Evolutionary conservation across 2,888 invertebrate species (phyloP).

Genomic region (Watsonalla binaria): DNA sequence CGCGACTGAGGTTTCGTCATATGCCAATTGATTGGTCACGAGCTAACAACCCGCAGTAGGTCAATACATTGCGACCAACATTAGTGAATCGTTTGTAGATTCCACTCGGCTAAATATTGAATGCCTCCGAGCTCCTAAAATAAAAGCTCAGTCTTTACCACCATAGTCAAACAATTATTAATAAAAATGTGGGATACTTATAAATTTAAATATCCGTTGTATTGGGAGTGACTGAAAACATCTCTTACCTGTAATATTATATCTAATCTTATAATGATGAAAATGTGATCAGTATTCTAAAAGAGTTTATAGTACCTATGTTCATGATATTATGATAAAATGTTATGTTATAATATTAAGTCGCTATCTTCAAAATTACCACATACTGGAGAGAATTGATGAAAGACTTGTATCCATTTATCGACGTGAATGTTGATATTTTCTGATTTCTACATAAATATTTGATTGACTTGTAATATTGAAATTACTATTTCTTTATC

Average conservation of each 20-base stretch:
- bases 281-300: constrained; percentile 45
- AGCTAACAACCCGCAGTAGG: constrained; percentile 54
- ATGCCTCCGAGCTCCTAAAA: constrained; percentile 19
- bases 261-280: constrained; percentile 3
- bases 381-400: constrained; percentile 53
- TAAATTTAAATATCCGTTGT: constrained; percentile 9
- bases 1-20: constrained; percentile 69
- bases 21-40: constrained; percentile 60
- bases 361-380: constrained; percentile 3
- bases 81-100: constrained; percentile 43
- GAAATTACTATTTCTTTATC: constrained; percentile 22
- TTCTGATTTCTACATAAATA: background rate
- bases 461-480: constrained; percentile 9
- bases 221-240: constrained; percentile 1
- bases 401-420: constrained; percentile 45
- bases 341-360: constrained; percentile 10
- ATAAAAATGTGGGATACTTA: constrained; percentile 3
- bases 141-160: constrained; percentile 21
- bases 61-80: constrained; percentile 24
- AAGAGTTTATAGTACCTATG: constrained; percentile 17
- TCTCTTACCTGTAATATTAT: background rate
- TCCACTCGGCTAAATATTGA: constrained; percentile 25
- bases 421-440: background rate
- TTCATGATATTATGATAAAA: constrained; percentile 8
- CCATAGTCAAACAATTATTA: constrained; percentile 5